Percentiles rank a stretch among this genome's conserved stretches.
Evolutionary conservation across 1,140 invertebrate genomes (phyloP).

Genomic region (Drosophila littoralis): DNA sequence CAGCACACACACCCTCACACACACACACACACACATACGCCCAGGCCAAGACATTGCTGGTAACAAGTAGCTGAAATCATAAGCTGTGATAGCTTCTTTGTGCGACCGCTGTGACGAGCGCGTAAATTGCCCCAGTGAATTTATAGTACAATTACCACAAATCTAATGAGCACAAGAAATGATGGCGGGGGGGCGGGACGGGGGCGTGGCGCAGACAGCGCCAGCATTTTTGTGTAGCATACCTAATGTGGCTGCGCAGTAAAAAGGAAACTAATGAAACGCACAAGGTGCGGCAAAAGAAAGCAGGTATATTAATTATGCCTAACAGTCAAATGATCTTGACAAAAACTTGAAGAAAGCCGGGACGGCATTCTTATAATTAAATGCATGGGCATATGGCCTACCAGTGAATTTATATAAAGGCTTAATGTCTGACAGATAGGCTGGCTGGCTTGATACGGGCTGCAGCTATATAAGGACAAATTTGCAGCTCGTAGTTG

Average conservation of each 20-base stretch:
- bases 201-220: conserved; percentile 1
- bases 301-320: conserved; percentile 10
- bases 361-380: too few species aligned
- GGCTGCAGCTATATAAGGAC: too few species aligned
- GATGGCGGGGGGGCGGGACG: background rate
- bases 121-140: conserved; percentile 75
- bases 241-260: conserved; percentile 15
- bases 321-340: background rate
- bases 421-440: too few species aligned
- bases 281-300: background rate
- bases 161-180: conserved; percentile 62
- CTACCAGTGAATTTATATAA: too few species aligned
- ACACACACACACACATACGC: conserved; percentile 8
- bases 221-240: conserved; percentile 26
- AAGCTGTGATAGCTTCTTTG: conserved; percentile 69
- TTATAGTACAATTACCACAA: conserved; percentile 77
- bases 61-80: conserved; percentile 72
- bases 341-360: background rate
- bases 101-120: conserved; percentile 58
- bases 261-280: conserved; percentile 7
- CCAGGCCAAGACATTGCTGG: conserved; percentile 12
- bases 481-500: too few species aligned
- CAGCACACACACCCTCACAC: conserved; percentile 25
- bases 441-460: too few species aligned
- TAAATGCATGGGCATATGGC: too few species aligned